These are phyloP conservation scores for Lasioglossum vierecki DNA, from an alignment of 2,888 invertebrate species.

Conservation along the genomic window DNA sequence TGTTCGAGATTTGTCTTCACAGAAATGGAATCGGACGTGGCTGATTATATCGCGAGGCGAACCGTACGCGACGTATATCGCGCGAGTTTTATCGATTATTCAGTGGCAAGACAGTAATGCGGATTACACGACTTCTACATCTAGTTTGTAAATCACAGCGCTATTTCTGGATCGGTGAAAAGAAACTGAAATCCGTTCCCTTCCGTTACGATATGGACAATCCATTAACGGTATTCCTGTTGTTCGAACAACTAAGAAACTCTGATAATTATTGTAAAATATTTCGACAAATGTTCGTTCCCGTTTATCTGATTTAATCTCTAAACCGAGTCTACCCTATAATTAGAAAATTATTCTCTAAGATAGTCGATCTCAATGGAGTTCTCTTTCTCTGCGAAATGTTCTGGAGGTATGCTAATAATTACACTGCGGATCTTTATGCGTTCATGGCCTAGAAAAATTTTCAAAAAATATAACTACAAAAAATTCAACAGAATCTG, in stretches of 20 bases:
- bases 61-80: neutral
- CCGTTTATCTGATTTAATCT: neutral
- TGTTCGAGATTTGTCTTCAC: conserved; percentile 37
- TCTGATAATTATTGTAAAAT: neutral
- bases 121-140: conserved; percentile 17
- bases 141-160: conserved; percentile 16
- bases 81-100: conserved; percentile 35
- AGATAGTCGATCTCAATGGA: neutral
- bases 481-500: too few species aligned
- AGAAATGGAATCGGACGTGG: conserved; percentile 36
- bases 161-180: neutral
- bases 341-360: neutral
- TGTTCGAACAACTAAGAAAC: neutral
- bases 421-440: too few species aligned
- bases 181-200: neutral
- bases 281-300: neutral
- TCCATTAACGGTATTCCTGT: neutral
- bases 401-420: neutral
- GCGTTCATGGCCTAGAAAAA: too few species aligned
- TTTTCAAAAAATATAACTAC: too few species aligned
- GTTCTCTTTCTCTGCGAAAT: neutral
- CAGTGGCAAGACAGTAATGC: conserved; percentile 18
- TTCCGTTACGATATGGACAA: neutral
- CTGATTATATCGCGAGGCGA: conserved; percentile 4
- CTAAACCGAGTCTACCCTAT: neutral